These are phyloP conservation scores for Stegana nigrithorax DNA, from an alignment of 2,888 invertebrate species.

Conservation along the genomic window DNA sequence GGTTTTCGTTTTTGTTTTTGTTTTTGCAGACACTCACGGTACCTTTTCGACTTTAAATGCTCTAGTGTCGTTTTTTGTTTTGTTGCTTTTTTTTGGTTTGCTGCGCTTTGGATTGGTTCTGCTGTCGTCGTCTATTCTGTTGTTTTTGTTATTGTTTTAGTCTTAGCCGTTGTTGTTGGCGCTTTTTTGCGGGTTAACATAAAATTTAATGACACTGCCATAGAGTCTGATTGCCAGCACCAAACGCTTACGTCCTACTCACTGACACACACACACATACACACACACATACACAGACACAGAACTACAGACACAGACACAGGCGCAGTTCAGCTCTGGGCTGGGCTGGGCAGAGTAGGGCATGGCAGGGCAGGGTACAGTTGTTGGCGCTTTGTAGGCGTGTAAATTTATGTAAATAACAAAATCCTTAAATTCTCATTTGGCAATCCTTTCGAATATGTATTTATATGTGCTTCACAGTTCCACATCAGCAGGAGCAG, in stretches of 20 bases:
- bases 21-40: background rate
- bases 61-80: background rate
- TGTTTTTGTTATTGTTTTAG: conserved; percentile 7
- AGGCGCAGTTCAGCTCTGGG: background rate
- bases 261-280: background rate
- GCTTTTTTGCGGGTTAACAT: conserved; percentile 16
- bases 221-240: no score
- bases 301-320: background rate
- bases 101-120: background rate
- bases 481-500: background rate
- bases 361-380: conserved; percentile 27
- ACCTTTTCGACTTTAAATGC: conserved; percentile 5
- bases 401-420: conserved; percentile 55
- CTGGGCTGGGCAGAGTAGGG: conserved; percentile 18
- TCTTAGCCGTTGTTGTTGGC: no score
- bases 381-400: conserved; percentile 32
- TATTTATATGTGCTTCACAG: background rate
- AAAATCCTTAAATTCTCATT: conserved; percentile 59
- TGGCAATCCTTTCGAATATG: conserved; percentile 48
- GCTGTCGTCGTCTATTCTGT: background rate
- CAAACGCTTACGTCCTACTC: background rate
- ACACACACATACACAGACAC: background rate
- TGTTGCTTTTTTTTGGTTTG: background rate
- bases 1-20: conserved; percentile 11
- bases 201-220: conserved; percentile 33